phyloP scores from a whole-genome alignment of 2,888 invertebrate genomes.

The Drosophila affinis region DNA sequence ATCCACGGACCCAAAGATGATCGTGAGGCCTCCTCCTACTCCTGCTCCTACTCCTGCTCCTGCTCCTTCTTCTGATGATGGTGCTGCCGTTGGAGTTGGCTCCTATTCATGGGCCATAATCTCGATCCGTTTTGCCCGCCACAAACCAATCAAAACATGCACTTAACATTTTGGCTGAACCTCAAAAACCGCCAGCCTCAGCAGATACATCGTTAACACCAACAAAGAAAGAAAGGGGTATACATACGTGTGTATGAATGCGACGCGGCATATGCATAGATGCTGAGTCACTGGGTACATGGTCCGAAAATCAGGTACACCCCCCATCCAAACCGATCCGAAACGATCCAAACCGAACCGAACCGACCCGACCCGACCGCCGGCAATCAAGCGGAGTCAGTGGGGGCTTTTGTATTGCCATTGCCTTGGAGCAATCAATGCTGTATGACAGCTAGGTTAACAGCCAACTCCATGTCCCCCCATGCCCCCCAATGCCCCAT shows the following conservation, averaged over 20 bases:
- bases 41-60: not conserved
- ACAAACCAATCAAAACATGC: constrained; percentile 73
- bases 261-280: constrained; percentile 1
- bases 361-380: not conserved
- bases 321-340: constrained; percentile 34
- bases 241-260: not conserved
- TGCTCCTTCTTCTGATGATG: too few species aligned
- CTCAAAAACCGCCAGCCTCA: constrained; percentile 14
- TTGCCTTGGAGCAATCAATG: constrained; percentile 71
- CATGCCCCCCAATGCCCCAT: not conserved
- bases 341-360: not conserved
- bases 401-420: constrained; percentile 39
- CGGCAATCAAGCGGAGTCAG: constrained; percentile 62
- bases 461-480: constrained; percentile 36
- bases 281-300: constrained; percentile 43
- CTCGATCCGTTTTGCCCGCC: constrained; percentile 51
- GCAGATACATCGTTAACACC: constrained; percentile 35
- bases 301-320: constrained; percentile 43
- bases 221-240: constrained; percentile 16
- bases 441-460: constrained; percentile 79
- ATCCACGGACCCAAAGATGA: constrained; percentile 37
- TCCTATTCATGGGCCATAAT: constrained; percentile 58
- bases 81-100: constrained; percentile 10
- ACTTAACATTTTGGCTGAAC: constrained; percentile 69
- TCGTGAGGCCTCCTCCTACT: not conserved